Evolutionary conservation across 1,140 invertebrate genomes (phyloP).

Genomic region (Philaenus spumarius): DNA sequence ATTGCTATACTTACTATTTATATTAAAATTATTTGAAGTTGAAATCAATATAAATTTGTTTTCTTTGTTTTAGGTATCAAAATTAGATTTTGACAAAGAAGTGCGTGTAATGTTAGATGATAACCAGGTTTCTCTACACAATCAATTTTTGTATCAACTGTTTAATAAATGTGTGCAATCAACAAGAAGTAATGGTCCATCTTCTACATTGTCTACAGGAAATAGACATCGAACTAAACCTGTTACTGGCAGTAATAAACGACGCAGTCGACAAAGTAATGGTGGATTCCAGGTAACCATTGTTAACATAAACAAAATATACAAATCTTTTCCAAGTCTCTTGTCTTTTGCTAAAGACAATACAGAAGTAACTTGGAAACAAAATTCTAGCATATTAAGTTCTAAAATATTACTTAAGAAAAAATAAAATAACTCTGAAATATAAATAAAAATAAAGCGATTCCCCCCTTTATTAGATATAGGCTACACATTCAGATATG

Average conservation of each 20-base stretch:
- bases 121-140: slow-evolving; percentile 70
- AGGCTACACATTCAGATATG: no score
- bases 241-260: no score
- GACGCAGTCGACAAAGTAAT: slow-evolving; percentile 43
- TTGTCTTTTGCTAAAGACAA: neutral
- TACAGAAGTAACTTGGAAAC: neutral
- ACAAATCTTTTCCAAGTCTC: neutral
- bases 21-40: no score
- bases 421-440: no score
- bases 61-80: slow-evolving; percentile 47
- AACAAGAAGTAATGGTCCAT: slow-evolving; percentile 39
- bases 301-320: no score
- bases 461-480: no score
- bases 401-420: neutral
- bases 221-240: slow-evolving; percentile 14
- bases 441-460: no score
- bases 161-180: slow-evolving; percentile 67
- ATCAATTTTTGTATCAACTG: slow-evolving; percentile 72
- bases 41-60: no score
- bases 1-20: no score
- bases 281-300: slow-evolving; percentile 53
- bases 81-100: slow-evolving; percentile 73
- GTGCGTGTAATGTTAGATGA: slow-evolving; percentile 58
- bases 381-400: neutral
- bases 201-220: slow-evolving; percentile 41